Conservation (phyloP, 1,140 invertebrate species). For the Arion vulgaris region DNA sequence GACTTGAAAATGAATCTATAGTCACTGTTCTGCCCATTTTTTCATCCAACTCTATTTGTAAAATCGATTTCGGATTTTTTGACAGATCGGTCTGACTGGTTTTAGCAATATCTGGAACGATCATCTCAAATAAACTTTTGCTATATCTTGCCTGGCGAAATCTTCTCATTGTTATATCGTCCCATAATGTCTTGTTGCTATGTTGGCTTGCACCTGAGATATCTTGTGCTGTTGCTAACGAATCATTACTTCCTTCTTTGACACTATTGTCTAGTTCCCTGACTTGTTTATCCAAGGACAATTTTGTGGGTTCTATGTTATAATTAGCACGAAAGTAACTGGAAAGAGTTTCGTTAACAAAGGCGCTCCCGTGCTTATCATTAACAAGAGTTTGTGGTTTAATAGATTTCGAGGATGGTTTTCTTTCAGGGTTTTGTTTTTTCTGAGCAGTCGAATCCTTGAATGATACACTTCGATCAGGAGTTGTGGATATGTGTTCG, state of each 20-base stretch:
- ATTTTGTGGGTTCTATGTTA: neutral
- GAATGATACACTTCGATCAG: neutral
- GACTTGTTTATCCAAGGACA: neutral
- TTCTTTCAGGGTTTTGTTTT: neutral
- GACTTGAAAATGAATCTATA: neutral
- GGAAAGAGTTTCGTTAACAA: neutral
- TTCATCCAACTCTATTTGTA: neutral
- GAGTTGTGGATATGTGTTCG: neutral
- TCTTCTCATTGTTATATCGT: neutral
- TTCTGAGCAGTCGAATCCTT: neutral
- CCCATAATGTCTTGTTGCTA: neutral
- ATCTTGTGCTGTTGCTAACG: neutral
- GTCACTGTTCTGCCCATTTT: neutral
- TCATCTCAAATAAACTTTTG: neutral
- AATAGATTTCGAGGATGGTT: too few relatives aligned
- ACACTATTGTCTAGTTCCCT: neutral
- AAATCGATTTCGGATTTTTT: neutral
- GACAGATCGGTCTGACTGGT: neutral
- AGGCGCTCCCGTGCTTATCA: neutral
- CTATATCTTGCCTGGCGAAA: neutral
- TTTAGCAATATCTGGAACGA: neutral
- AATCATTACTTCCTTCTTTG: neutral
- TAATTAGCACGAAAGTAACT: neutral
- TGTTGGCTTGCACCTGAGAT: neutral
- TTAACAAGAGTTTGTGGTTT: neutral